Base-by-base conservation (phyloP, 1,140 invertebrate species). In the Melitaea cinxia region DNA sequence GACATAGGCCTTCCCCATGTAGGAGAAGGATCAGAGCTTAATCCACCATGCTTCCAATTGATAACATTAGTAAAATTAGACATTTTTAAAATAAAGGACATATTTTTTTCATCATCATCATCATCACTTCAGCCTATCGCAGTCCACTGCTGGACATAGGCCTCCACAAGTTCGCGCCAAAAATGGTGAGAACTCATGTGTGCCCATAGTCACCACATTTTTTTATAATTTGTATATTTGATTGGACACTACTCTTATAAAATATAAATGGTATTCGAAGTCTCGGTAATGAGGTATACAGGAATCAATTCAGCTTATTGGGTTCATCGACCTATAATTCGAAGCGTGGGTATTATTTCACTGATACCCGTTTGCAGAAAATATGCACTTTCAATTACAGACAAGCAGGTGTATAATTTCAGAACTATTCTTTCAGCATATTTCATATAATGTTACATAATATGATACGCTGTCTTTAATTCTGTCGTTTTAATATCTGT, bases 321-420 rank as follows among this genome's bases (percentile, higher is more conserved):
- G 66, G 82, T 72, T 76, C 77, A 69, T 72, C 62, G 65, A 75
- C 72, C 77, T 73, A 71, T 77, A 78, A 80, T 77, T 72, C 65
- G 58, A 70, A 71, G 64, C 77, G 73, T 79, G 68, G 66, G 72
- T 78, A 77, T 30, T 59, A 23, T 72, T 71, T 65, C 65, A 59
- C 47, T 50, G 63, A 70, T 61, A 49, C 59, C 57, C 66, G 54
- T 56, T 75, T 67, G 57, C 54, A 67, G 57, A 66, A 70, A 77
- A 73, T 65, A n/a, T n/a, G n/a, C n/a, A 65, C 75, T 71, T 77
- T 59, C 75, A 78, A 79, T 79, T 79, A 79, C 61, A 70, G 65
- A 57, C 57, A 52, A n/a, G 14, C 50, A 35, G 70, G 57, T 60
- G 61, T 81, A 64, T 83, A 77, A 83, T 83, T 80, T 81, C 45